Evolutionary conservation across 2,113 vertebrate species (phyloP), one percentile per base, ranked within the genome.

Genomic region (Pachypanchax playfairii): DNA sequence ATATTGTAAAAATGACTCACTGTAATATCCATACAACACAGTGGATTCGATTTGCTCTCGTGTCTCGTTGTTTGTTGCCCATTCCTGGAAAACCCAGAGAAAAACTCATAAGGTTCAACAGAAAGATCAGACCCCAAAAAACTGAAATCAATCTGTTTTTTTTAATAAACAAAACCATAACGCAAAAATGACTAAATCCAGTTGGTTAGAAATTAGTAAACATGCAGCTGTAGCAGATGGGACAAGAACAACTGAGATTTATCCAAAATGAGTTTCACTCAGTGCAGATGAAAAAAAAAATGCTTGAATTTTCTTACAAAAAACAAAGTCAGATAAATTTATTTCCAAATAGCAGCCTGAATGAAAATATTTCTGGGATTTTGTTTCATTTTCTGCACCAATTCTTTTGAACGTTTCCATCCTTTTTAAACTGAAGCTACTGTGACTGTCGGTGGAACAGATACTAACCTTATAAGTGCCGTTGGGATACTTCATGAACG

Each of bases 391-490:
- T 35, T 46, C 10, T 39, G 15, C 31, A 33, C n/a, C n/a, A n/a
- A n/a, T n/a, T n/a, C n/a, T n/a, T n/a, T n/a, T n/a, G n/a, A n/a
- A n/a, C n/a, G n/a, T n/a, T n/a, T n/a, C n/a, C n/a, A n/a, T n/a
- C n/a, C n/a, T n/a, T n/a, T n/a, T n/a, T 5, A 51, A 44, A 25
- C 18, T 53, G 48, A 49, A 28, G 41, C 48, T 61, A 73, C 11
- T 15, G 25, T 31, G 5, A 9, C 4, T 21, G 13, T 35, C 1
- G 24, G 29, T 11, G 20, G 35, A 49, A 39, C 33, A 18, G 58
- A 66, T 53, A 84, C 79, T 59, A 91, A 98, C 97, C 96, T 98
- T 99, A 89, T 96, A 99, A 58, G 96, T 97, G n/a, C 97, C 96
- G 79, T 98, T 97, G 72, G 89, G 91, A 75, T 95, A 91, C 88